Conservation (phyloP, 2,888 invertebrate species). For the Acleris cristana region DNA sequence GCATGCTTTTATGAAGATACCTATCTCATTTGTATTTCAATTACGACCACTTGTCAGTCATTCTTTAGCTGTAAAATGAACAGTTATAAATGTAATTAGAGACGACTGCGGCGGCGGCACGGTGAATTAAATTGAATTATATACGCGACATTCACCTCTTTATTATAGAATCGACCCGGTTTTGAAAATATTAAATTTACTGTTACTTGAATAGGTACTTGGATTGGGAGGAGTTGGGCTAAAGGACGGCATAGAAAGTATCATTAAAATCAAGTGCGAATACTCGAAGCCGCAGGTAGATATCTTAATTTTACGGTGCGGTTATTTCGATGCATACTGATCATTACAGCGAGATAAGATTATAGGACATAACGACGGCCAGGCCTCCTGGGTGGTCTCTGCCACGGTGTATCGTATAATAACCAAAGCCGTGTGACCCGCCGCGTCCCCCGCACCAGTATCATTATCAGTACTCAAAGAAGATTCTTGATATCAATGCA, state of each 20-base stretch:
- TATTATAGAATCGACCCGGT: background rate
- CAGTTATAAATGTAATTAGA: constrained; percentile 29
- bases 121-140: constrained; percentile 18
- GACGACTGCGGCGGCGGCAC: constrained; percentile 11
- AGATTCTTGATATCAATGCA: constrained; percentile 30
- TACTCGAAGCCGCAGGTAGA: constrained; percentile 29
- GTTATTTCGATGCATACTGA: constrained; percentile 56
- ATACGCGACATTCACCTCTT: constrained; percentile 5
- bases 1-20: constrained; percentile 34
- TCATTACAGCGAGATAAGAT: constrained; percentile 70
- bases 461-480: constrained; percentile 18
- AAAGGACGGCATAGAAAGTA: constrained; percentile 29
- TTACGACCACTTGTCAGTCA: constrained; percentile 33
- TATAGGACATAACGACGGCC: constrained; percentile 67
- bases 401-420: constrained; percentile 52
- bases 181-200: background rate
- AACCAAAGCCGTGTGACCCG: constrained; percentile 60
- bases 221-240: constrained; percentile 19
- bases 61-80: constrained; percentile 29
- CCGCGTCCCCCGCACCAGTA: constrained; percentile 36
- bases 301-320: constrained; percentile 33
- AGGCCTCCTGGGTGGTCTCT: constrained; percentile 72
- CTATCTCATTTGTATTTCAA: constrained; percentile 29
- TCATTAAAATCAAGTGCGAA: constrained; percentile 34
- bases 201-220: constrained; percentile 3